Percentiles rank a stretch among this genome's conserved stretches.
Evolutionary conservation across 1,140 invertebrate species (phyloP).

Genomic region (Heliothis subflexa): DNA sequence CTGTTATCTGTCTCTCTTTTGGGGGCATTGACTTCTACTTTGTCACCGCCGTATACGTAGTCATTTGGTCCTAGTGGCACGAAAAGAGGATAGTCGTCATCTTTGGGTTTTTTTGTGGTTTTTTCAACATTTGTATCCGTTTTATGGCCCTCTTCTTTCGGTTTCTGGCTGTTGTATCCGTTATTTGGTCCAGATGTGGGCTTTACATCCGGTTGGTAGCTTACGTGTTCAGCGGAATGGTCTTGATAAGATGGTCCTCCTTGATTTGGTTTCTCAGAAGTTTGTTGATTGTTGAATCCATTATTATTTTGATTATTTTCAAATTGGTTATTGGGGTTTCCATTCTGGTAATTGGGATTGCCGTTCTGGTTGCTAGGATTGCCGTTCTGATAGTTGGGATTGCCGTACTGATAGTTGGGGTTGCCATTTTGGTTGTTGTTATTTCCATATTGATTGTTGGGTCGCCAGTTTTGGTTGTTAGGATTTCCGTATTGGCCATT

Average conservation of each 20-base stretch:
- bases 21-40: conserved; percentile 58
- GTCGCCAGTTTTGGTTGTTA: background rate
- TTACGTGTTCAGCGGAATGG: conserved; percentile 20
- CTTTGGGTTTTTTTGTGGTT: conserved; percentile 51
- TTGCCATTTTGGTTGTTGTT: conserved; percentile 7
- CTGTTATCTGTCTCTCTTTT: conserved; percentile 68
- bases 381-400: background rate
- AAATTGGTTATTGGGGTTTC: conserved; percentile 2
- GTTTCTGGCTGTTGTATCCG: conserved; percentile 37
- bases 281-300: conserved; percentile 9
- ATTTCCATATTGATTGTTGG: conserved; percentile 23
- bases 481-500: background rate
- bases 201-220: conserved; percentile 14
- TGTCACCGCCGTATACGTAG: conserved; percentile 54
- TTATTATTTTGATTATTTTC: conserved; percentile 9
- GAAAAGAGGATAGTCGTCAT: conserved; percentile 54
- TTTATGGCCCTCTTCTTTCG: conserved; percentile 38
- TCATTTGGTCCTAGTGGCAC: conserved; percentile 61
- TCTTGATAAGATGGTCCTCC: conserved; percentile 6
- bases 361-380: background rate
- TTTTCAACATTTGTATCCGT: conserved; percentile 37
- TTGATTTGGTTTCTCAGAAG: conserved; percentile 23
- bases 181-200: conserved; percentile 6
- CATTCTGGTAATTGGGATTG: conserved; percentile 29
- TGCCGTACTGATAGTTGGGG: background rate